These are phyloP conservation scores for Leptoclinus maculatus DNA, from an alignment of 2,797 vertebrate genomes.

Conservation along the genomic window DNA sequence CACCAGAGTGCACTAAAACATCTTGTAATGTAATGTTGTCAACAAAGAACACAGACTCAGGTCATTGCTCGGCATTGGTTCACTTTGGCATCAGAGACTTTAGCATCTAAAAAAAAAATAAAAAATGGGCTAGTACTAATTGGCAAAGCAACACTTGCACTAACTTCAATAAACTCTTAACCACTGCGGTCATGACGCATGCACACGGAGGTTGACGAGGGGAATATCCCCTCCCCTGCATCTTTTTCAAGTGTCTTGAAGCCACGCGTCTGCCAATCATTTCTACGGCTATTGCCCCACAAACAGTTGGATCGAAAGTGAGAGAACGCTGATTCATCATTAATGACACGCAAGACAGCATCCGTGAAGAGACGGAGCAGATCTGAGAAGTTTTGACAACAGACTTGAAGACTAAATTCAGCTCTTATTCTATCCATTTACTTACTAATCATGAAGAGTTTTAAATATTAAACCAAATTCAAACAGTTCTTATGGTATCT, in stretches of 20 bases:
- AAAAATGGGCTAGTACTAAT: neutral
- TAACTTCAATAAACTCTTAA: neutral
- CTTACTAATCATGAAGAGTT: neutral
- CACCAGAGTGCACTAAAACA: neutral
- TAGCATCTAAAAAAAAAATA: neutral
- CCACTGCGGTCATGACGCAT: neutral
- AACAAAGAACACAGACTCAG: neutral
- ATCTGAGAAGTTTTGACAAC: slow-evolving; percentile 11
- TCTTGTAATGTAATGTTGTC: neutral
- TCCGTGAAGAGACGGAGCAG: slow-evolving; percentile 8
- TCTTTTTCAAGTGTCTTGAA: slow-evolving; percentile 8
- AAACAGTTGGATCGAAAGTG: slow-evolving; percentile 50
- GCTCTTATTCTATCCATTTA: neutral
- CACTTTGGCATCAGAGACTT: neutral
- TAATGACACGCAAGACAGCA: slow-evolving; percentile 39
- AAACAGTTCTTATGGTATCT: neutral
- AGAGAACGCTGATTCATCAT: slow-evolving; percentile 34
- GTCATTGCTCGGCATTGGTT: slow-evolving; percentile 2
- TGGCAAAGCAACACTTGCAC: neutral
- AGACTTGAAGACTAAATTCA: slow-evolving; percentile 15
- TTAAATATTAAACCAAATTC: neutral
- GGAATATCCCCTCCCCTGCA: slow-evolving; percentile 50
- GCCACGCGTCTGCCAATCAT: slow-evolving; percentile 39
- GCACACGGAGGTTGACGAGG: neutral
- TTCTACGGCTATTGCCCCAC: slow-evolving; percentile 46